Evolutionary conservation across 2,113 vertebrate species (phyloP).

Genomic region (Agelaius phoeniceus): DNA sequence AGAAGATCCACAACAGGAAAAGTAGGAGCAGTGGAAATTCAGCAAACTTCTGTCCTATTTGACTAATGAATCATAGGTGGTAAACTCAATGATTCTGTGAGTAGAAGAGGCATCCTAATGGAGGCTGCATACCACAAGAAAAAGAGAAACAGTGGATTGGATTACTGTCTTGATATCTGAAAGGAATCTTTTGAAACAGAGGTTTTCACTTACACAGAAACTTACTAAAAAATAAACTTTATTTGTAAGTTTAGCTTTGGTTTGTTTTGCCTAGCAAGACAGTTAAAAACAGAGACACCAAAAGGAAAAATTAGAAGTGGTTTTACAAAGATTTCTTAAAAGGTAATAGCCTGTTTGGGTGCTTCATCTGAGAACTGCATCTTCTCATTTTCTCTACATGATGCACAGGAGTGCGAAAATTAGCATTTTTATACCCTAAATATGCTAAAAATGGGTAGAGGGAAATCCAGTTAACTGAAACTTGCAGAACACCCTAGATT

Average conservation of each 20-base stretch:
- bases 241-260: background rate
- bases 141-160: background rate
- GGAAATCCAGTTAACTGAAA: background rate
- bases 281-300: background rate
- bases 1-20: background rate
- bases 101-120: background rate
- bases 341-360: background rate
- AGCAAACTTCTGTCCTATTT: background rate
- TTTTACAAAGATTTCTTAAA: background rate
- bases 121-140: fast-evolving
- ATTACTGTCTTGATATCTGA: background rate
- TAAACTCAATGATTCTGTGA: background rate
- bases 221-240: no score
- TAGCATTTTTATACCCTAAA: background rate
- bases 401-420: background rate
- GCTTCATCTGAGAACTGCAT: background rate
- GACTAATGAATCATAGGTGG: background rate
- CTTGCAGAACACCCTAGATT: background rate
- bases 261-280: background rate
- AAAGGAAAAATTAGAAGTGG: background rate
- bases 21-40: background rate
- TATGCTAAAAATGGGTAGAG: fast-evolving
- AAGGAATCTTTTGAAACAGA: background rate
- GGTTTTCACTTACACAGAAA: background rate
- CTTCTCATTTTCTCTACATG: background rate